A percentile compares a stretch with the other conserved stretches of the same genome.
Evolutionary conservation across 37 sponge, comb jelly and placozoan genomes (phyloP).

Genomic region (Beroe ovata): DNA sequence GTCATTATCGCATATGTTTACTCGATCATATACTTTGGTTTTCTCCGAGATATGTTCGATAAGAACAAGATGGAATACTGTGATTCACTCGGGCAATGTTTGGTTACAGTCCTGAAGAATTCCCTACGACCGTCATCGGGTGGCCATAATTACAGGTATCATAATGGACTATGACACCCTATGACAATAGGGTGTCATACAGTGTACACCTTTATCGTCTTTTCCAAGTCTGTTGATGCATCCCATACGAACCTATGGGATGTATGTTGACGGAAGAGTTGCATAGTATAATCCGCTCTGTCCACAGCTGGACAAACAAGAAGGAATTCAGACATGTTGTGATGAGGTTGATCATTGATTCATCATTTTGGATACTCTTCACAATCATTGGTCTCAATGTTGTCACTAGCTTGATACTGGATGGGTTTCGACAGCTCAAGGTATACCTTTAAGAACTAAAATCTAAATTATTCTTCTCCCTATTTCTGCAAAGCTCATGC

Average conservation of each 20-base stretch:
- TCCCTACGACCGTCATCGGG: slow-evolving; percentile 40
- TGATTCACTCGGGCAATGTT: slow-evolving; percentile 13
- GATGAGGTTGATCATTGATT: slow-evolving; percentile 37
- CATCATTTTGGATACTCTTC: slow-evolving; percentile 49
- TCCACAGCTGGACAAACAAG: slow-evolving; percentile 45
- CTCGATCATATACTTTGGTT: slow-evolving; percentile 46
- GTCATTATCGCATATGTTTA: slow-evolving; percentile 52
- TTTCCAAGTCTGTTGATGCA: no score
- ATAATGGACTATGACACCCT: no score
- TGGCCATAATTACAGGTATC: slow-evolving; percentile 61
- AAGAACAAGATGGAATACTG: slow-evolving; percentile 47
- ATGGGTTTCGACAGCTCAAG: slow-evolving; percentile 60
- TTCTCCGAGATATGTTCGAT: slow-evolving; percentile 52
- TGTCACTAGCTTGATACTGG: slow-evolving; percentile 30
- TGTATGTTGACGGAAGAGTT: no score
- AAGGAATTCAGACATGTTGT: background rate
- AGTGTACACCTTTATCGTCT: no score
- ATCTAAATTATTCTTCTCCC: background rate
- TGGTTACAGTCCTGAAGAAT: slow-evolving; percentile 59
- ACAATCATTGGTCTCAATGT: slow-evolving; percentile 62
- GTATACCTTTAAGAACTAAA: background rate
- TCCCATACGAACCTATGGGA: no score
- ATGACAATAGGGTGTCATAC: no score
- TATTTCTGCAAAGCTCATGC: background rate
- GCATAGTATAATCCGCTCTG: no score